Evolutionary conservation across 2,113 vertebrate genomes (phyloP), one percentile per base, ranked within the genome.

Genomic region (Gallinago media): DNA sequence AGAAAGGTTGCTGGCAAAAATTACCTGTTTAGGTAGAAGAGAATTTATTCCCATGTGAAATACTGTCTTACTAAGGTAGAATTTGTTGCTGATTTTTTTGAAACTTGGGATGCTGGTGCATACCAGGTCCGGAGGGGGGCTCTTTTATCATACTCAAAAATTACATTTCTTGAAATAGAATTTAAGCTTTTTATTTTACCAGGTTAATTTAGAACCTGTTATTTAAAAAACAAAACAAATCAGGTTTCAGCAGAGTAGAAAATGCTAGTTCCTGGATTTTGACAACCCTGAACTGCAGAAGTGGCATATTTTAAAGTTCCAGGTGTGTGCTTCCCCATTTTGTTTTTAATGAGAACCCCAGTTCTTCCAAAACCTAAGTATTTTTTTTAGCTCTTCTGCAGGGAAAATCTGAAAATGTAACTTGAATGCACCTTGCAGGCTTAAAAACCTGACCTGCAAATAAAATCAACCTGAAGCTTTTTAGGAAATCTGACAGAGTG

Each of bases 361-460:
- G 10, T 72, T 83, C 40, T 77, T 93, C 12, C 26, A 56, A 65
- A 68, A 56, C 29, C 23, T 42, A 34, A 67, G 58, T 8, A 3
- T 5, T 27, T 62, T 49, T 86, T 85, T 82, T 34, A 85, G 14
- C 21, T 80, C 21, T 71, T 89, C 55, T 29, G 14, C 25, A n/a
- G 15, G 12, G 2, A 77, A 83, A 85, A 61, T 73, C 16, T 16
- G 38, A 70, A 95, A 86, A 71, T 50, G 4, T 74, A 89, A 72
- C 68, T 81, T 84, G 59, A 78, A 77, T 88, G 59, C 9, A 71
- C 27, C 55, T 94, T 77, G 46, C 55, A 94, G 71, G 38, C 59
- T 91, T 91, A 56, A 80, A 91, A 94, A 88, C 29, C 49, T 68
- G 62, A 87, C 46, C 76, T 90, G 68, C 56, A 89, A 92, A 96